Percentiles rank a stretch among this genome's conserved stretches.
These are phyloP conservation scores for Drosophila tropicalis DNA, from an alignment of 1,140 invertebrate species.

Conservation along the genomic window DNA sequence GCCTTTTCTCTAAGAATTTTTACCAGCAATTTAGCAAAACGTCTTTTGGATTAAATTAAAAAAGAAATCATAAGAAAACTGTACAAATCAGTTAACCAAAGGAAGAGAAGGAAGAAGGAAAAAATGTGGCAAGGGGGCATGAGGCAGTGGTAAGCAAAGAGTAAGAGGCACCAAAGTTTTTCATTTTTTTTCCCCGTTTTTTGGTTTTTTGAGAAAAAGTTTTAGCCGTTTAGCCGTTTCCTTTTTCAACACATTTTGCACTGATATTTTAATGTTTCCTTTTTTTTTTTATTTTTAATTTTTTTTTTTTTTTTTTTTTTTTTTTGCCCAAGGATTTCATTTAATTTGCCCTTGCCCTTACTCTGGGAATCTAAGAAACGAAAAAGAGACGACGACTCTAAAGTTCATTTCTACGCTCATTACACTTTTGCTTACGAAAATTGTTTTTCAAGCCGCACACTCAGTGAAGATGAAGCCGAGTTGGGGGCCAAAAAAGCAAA, in stretches of 20 bases:
- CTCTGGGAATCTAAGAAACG: constrained; percentile 21
- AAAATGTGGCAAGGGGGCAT: not conserved
- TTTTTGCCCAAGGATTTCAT: constrained; percentile 70
- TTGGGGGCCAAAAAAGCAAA: not conserved
- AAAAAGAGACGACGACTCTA: constrained; percentile 47
- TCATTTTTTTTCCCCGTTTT: constrained; percentile 39
- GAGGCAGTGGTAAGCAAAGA: not conserved
- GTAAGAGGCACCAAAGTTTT: constrained; percentile 62
- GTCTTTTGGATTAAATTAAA: constrained; percentile 78
- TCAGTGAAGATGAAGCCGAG: constrained; percentile 41
- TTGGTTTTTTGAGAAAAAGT: constrained; percentile 50
- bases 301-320: constrained; percentile 41
- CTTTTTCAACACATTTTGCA: constrained; percentile 55
- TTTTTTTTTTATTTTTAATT: constrained; percentile 50
- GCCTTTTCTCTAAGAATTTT: constrained; percentile 44
- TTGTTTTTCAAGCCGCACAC: constrained; percentile 76
- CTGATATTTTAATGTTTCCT: constrained; percentile 79
- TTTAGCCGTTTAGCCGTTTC: constrained; percentile 75
- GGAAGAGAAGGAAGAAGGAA: constrained; percentile 38
- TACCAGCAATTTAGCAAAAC: constrained; percentile 76
- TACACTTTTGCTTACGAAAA: constrained; percentile 81
- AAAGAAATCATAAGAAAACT: constrained; percentile 74
- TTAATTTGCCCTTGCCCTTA: constrained; percentile 61
- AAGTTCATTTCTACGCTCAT: constrained; percentile 80
- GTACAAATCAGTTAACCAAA: constrained; percentile 76